These are phyloP conservation scores for Myiagra hebetior DNA, from an alignment of 2,113 vertebrate species.

Conservation along the genomic window DNA sequence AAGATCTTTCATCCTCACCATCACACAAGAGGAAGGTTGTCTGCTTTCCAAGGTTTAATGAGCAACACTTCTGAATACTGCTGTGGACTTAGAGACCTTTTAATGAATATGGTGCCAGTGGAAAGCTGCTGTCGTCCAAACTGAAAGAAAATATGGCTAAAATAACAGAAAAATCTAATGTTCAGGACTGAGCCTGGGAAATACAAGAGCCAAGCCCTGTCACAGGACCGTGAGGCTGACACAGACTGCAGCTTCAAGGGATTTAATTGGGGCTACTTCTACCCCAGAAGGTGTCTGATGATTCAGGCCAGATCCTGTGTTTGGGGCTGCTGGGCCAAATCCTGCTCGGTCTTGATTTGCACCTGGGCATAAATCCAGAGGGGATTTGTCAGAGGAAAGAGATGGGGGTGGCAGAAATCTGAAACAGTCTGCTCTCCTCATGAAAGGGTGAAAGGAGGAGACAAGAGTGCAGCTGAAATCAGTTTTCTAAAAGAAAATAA, in stretches of 20 bases:
- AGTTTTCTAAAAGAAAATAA: not conserved
- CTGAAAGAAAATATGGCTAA: not conserved
- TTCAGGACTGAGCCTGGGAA: not conserved
- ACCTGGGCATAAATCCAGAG: not conserved
- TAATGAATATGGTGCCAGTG: not conserved
- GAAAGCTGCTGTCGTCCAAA: not conserved
- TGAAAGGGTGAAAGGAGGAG: not conserved
- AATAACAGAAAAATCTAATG: not conserved
- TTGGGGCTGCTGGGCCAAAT: not conserved
- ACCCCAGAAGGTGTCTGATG: not conserved
- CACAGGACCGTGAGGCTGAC: not conserved
- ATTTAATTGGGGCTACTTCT: not conserved
- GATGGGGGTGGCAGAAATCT: not conserved
- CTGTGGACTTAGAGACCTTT: not conserved
- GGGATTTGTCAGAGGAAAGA: not conserved
- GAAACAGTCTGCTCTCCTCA: not conserved
- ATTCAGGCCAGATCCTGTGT: not conserved
- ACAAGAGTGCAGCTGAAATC: not conserved
- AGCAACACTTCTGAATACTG: not conserved
- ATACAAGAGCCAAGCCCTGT: not conserved
- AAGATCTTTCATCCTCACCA: not conserved
- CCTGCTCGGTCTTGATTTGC: not conserved
- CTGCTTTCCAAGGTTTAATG: slow-evolving; percentile 14
- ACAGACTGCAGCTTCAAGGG: not conserved
- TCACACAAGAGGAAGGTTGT: not conserved